Conservation (phyloP, 1,140 invertebrate genomes). For the Bombus turneri region DNA sequence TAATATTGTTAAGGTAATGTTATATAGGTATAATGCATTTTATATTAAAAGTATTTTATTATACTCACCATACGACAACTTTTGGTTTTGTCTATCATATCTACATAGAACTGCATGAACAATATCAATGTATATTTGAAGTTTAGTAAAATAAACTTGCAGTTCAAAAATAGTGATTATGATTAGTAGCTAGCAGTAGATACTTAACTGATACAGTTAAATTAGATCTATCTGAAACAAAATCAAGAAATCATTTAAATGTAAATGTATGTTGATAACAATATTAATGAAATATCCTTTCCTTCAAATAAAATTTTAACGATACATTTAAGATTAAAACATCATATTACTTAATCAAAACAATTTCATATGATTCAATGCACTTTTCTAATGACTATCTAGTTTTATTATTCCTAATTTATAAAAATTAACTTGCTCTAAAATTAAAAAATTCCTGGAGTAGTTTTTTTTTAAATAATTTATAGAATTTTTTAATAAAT, state of each 20-base stretch:
- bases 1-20: background rate
- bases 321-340: background rate
- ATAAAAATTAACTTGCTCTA: background rate
- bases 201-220: background rate
- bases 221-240: conserved; percentile 22
- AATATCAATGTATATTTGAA: background rate
- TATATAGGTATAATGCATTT: background rate
- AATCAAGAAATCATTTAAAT: background rate
- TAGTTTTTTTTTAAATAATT: background rate
- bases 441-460: background rate
- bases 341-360: background rate
- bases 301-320: background rate
- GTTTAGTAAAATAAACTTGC: background rate
- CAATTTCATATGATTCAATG: too few relatives aligned
- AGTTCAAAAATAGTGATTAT: background rate
- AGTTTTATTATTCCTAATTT: too few relatives aligned
- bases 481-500: background rate
- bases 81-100: conserved; percentile 75
- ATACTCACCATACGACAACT: conserved; percentile 73
- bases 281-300: background rate
- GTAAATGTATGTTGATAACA: conserved; percentile 20
- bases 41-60: background rate
- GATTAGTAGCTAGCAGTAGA: background rate
- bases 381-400: too few relatives aligned
- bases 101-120: conserved; percentile 53